Percentiles rank a stretch among this genome's conserved stretches.
Conservation (phyloP, 2,797 vertebrate species). For the Diceros bicornis region DNA sequence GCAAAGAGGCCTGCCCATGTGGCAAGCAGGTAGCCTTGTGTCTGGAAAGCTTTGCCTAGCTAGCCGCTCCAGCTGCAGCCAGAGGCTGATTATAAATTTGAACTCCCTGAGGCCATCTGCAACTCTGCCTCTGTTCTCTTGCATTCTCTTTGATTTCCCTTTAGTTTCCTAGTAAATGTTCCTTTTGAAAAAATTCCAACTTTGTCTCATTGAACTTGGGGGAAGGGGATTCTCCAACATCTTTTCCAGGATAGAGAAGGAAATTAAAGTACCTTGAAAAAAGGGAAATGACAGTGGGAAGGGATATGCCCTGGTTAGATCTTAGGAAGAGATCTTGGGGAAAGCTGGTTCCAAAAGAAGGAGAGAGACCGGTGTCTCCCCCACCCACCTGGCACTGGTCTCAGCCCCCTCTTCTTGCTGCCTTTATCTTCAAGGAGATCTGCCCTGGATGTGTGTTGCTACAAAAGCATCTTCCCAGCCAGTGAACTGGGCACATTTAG, state of each 20-base stretch:
- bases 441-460: not conserved
- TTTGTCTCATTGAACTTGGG: slow-evolving; percentile 70
- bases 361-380: not conserved
- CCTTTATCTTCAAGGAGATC: not conserved
- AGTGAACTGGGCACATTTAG: not conserved
- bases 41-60: slow-evolving; percentile 68
- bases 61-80: slow-evolving; percentile 61
- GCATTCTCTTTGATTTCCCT: slow-evolving; percentile 80
- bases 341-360: not conserved
- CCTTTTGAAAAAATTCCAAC: slow-evolving; percentile 80
- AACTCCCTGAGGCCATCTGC: slow-evolving; percentile 65
- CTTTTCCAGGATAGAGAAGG: slow-evolving; percentile 16
- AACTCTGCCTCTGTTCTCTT: slow-evolving; percentile 80
- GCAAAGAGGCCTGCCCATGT: not conserved
- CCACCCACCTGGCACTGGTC: not conserved
- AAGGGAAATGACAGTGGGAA: not conserved
- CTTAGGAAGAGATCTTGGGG: not conserved
- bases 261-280: slow-evolving; percentile 9
- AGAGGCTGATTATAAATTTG: slow-evolving; percentile 64
- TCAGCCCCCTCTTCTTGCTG: not conserved
- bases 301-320: not conserved
- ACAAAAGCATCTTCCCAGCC: not conserved
- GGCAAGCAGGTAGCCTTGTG: not conserved
- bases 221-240: not conserved
- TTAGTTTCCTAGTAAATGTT: slow-evolving; percentile 86